A percentile compares a stretch with the other conserved stretches of the same genome.
Evolutionary conservation across 2,113 vertebrate species (phyloP).

Genomic region (Pyrgilauda ruficollis): DNA sequence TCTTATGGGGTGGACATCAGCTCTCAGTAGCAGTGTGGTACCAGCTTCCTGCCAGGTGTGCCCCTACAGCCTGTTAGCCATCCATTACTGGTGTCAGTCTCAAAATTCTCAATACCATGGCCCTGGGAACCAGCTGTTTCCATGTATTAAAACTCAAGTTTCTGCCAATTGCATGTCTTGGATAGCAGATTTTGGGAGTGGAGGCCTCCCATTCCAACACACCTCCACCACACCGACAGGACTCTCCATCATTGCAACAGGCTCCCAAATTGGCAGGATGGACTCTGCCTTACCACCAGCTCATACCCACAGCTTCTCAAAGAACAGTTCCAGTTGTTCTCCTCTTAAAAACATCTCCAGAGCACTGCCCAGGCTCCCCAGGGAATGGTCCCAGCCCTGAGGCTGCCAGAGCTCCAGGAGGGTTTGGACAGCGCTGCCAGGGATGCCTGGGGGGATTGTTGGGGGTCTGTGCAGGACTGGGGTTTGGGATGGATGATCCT

Average conservation of each 20-base stretch:
- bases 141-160: not conserved
- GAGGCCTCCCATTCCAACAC: not conserved
- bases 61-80: not conserved
- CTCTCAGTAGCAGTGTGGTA: not conserved
- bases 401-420: not conserved
- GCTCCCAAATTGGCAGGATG: not conserved
- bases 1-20: not conserved
- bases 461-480: accelerated
- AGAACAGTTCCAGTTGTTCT: not conserved
- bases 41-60: not conserved
- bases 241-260: not conserved
- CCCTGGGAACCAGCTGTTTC: not conserved
- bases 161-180: not conserved
- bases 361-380: not conserved
- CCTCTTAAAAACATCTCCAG: not conserved
- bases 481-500: not conserved
- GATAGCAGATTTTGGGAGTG: not conserved
- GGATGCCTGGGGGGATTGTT: not conserved
- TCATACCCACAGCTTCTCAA: not conserved
- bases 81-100: not conserved
- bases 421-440: accelerated
- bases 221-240: not conserved
- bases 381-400: not conserved
- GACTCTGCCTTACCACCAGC: not conserved
- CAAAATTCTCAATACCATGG: not conserved